Percentiles rank a stretch among this genome's conserved stretches.
These are phyloP conservation scores for Myotis pilosus DNA, from an alignment of 2,797 vertebrate genomes.

Conservation along the genomic window DNA sequence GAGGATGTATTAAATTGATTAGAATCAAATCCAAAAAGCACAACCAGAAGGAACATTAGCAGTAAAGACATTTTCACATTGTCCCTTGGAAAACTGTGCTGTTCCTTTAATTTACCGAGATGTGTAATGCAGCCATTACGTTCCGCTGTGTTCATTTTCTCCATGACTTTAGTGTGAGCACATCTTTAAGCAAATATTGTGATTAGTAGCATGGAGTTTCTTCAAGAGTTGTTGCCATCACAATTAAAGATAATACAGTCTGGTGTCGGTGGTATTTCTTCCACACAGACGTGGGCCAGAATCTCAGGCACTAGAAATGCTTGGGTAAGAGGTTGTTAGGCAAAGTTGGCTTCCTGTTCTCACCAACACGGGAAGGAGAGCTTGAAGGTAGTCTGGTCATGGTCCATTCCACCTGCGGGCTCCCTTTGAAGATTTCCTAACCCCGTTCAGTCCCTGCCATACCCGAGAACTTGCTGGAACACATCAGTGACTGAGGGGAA, in stretches of 20 bases:
- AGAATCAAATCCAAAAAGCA: background rate
- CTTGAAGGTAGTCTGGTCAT: background rate
- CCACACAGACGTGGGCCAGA: background rate
- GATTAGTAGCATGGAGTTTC: background rate
- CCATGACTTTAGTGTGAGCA: background rate
- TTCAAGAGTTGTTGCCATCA: background rate
- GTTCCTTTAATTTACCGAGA: background rate
- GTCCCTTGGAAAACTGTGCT: background rate
- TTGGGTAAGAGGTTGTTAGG: background rate
- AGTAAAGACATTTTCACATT: background rate
- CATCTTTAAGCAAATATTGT: background rate
- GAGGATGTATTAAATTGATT: background rate
- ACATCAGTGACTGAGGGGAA: background rate
- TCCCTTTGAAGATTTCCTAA: background rate
- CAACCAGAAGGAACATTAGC: background rate
- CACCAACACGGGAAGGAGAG: background rate
- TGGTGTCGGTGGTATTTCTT: background rate
- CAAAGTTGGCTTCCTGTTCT: background rate
- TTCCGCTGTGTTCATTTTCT: background rate
- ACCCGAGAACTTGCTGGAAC: constrained; percentile 25
- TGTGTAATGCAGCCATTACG: rapidly evolving
- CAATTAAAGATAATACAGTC: background rate
- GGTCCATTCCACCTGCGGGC: background rate
- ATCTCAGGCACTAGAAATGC: background rate
- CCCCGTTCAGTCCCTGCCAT: background rate